Evolutionary conservation across 1,140 invertebrate species (phyloP).

Genomic region (Dendrolimus punctatus): DNA sequence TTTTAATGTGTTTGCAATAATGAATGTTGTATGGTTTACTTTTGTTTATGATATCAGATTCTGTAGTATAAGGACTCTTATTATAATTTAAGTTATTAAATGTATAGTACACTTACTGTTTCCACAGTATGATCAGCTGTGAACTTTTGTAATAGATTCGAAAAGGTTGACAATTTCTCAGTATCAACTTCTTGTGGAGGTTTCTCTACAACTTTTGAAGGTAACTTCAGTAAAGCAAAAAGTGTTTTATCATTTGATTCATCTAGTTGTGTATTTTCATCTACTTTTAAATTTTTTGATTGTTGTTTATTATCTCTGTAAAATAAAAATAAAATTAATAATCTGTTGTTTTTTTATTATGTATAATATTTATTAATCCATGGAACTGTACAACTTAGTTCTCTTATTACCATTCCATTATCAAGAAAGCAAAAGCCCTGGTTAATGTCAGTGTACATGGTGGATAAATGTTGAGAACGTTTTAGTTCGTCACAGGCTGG

Average conservation of each 20-base stretch:
- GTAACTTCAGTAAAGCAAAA: conserved; percentile 70
- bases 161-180: conserved; percentile 52
- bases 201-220: conserved; percentile 41
- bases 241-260: conserved; percentile 73
- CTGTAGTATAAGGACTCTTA: no score
- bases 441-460: no score
- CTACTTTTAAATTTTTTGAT: conserved; percentile 46
- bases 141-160: conserved; percentile 63
- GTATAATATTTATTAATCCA: no score
- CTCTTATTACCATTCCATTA: no score
- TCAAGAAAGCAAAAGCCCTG: no score
- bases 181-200: conserved; percentile 37
- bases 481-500: no score
- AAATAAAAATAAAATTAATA: conserved; percentile 10
- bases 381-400: no score
- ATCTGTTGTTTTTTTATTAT: neutral
- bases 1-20: no score
- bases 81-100: conserved; percentile 21
- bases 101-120: conserved; percentile 42
- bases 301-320: conserved; percentile 35
- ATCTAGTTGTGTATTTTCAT: conserved; percentile 32
- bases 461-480: no score
- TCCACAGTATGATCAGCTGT: conserved; percentile 40
- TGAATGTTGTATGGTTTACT: no score
- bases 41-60: no score